Evolutionary conservation across 2,113 vertebrate genomes (phyloP).

Genomic region (Condylura cristata): DNA sequence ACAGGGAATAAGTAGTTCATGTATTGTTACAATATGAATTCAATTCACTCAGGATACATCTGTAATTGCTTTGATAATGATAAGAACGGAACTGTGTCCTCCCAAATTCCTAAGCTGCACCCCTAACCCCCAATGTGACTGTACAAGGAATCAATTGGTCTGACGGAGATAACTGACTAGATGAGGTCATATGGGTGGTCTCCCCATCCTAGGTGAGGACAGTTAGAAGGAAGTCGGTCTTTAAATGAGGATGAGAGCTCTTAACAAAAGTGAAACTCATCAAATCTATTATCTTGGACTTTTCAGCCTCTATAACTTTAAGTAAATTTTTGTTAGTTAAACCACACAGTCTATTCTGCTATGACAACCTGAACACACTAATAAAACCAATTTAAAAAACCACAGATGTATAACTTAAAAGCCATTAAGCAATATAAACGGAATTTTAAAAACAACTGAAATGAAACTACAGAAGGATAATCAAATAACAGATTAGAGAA

Average conservation of each 20-base stretch:
- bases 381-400: background rate
- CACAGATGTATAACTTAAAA: background rate
- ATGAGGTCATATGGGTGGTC: background rate
- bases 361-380: background rate
- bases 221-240: background rate
- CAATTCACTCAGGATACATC: background rate
- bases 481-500: background rate
- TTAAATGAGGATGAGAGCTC: background rate
- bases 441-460: background rate
- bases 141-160: too few relatives aligned
- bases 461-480: background rate
- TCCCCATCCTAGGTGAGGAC: background rate
- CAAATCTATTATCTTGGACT: background rate
- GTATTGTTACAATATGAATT: background rate
- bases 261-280: background rate
- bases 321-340: background rate
- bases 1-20: background rate
- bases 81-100: background rate
- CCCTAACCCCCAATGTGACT: too few relatives aligned
- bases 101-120: too few relatives aligned
- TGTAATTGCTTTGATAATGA: background rate
- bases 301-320: background rate
- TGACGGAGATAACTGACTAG: background rate
- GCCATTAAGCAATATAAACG: background rate
- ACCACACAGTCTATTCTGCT: background rate